phyloP scores from a whole-genome alignment of 2,888 invertebrate species.

The Odontocolon sp. region DNA sequence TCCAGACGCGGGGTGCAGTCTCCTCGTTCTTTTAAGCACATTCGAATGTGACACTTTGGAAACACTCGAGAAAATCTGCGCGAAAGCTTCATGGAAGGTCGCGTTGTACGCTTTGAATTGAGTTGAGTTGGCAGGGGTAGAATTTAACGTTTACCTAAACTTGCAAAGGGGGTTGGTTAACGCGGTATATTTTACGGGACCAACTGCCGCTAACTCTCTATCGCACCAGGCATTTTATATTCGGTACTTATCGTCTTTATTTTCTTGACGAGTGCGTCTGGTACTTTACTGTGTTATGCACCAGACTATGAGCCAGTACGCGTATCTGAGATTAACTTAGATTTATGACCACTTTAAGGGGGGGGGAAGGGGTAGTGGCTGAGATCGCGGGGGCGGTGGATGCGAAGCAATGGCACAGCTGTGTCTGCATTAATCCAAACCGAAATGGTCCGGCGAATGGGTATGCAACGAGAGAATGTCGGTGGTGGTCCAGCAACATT shows the following conservation, averaged over 20 bases:
- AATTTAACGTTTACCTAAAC: slow-evolving; percentile 33
- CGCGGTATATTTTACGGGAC: background rate
- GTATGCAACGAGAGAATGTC: slow-evolving; percentile 48
- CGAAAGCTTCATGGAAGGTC: slow-evolving; percentile 10
- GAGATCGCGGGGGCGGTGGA: slow-evolving; percentile 10
- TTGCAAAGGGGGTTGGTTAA: slow-evolving; percentile 11
- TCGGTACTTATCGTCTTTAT: slow-evolving; percentile 51
- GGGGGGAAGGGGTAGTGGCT: background rate
- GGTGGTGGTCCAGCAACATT: slow-evolving; percentile 46
- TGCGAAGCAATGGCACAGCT: slow-evolving; percentile 67
- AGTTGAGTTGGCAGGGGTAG: background rate
- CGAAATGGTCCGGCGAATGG: slow-evolving; percentile 68
- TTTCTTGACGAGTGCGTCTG: slow-evolving; percentile 63
- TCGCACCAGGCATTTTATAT: slow-evolving; percentile 33
- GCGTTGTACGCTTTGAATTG: too few species aligned
- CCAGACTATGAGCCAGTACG: slow-evolving; percentile 26
- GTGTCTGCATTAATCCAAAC: slow-evolving; percentile 74
- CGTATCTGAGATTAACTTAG: slow-evolving; percentile 72
- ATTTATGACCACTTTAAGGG: slow-evolving; percentile 72
- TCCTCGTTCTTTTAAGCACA: too few species aligned
- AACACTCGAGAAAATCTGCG: slow-evolving; percentile 9
- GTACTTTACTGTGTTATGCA: background rate
- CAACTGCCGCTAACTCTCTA: background rate
- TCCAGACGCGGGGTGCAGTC: slow-evolving; percentile 4
- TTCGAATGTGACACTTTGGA: background rate